Evolutionary conservation across 2,888 invertebrate genomes (phyloP), one percentile per base, ranked within the genome.

Genomic region (Elysia crispata): DNA sequence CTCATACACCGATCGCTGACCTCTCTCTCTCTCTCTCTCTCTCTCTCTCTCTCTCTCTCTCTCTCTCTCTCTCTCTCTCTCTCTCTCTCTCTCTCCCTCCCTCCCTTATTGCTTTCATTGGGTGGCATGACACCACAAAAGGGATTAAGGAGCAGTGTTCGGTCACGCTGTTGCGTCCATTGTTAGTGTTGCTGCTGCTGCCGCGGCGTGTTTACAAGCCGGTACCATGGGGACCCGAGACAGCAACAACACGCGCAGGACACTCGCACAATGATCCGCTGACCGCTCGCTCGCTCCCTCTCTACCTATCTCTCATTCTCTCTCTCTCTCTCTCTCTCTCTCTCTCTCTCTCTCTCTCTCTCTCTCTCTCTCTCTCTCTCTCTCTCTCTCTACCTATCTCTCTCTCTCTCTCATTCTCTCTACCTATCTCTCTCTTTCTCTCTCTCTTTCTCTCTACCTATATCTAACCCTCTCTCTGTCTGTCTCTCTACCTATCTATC

Each of bases 241-340:
- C 33, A 30, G 23, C 28, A n/a, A 13, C 25, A 18, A 13, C 25
- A 18, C 23, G 25, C 23, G 28, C 3, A 18, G 23, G 8, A 18
- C 18, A 28, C 23, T 6, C 41, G 11, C 41, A 28, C 33, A 60
- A 3, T 25, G 15, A 20, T 13, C 0, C 30, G 15, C 20, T 25
- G 57, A 13, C 8, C 25, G 13, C 57, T n/a, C 1, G 30, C 57
- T 75, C 75, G 25, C n/a, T 60, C 60, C 20, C n/a, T 41, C 41
- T 41, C 5, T 31, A 30, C 33, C 31, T 41, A 23, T 64, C 64
- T 76, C 66, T 62, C 20, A 23, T 25, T 76, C 31, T 28, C 25
- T 60, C 75, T 13, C 8, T 64, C 75, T 31, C 49, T 15, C n/a
- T 76, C 64, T 31, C n/a, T 64, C 49, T 8, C 18, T 57, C 54